Base-by-base conservation (phyloP, 2,888 invertebrate genomes). In the Acanthococcus lagerstroemiae region DNA sequence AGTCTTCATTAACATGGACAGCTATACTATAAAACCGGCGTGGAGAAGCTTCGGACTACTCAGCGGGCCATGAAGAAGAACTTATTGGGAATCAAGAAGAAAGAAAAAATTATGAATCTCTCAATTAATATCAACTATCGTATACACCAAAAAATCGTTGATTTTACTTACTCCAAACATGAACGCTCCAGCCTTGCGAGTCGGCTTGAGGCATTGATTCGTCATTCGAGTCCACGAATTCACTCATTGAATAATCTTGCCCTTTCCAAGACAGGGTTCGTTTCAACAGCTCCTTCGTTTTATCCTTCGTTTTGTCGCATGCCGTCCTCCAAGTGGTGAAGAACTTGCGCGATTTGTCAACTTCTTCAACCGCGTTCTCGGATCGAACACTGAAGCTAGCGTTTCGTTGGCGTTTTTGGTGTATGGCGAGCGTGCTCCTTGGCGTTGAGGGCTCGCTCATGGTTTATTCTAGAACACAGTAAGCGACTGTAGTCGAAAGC, bases 251-350 rank as follows among this genome's bases (percentile, higher is more conserved):
- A 55, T 66, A 61, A 37, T 63, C 63, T 21, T 50, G 63, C 7
- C 54, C 63, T 66, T 69, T 69, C 69, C 69, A 69, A 9, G 69
- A 69, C 46, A 69, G 57, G 15, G 69, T 69, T 48, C 69, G 77
- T 74, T 85, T 85, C 71, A 87, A 75, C 68, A 87, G 77, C 72
- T 87, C 87, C 72, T 84, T 85, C 4, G 87, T 87, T 74, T 83
- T 82, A 73, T 86, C 86, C 73, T 84, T 84, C 25, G 87, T 87
- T 73, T 84, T 83, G 75, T 86, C 87, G 76, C 87, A 87, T 72
- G 86, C 87, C 71, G 84, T 84, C 70, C 81, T 80, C 86, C 86
- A 87, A 73, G 86, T 86, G 6, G 84, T 80, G 74, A 87, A 66
- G 50, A 66, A 66, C 46, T 66, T 85, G 24, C 55, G 25, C 25